Percentiles rank a stretch among this genome's conserved stretches.
These are phyloP conservation scores for Hyphantria cunea DNA, from an alignment of 1,140 invertebrate genomes.

Conservation along the genomic window DNA sequence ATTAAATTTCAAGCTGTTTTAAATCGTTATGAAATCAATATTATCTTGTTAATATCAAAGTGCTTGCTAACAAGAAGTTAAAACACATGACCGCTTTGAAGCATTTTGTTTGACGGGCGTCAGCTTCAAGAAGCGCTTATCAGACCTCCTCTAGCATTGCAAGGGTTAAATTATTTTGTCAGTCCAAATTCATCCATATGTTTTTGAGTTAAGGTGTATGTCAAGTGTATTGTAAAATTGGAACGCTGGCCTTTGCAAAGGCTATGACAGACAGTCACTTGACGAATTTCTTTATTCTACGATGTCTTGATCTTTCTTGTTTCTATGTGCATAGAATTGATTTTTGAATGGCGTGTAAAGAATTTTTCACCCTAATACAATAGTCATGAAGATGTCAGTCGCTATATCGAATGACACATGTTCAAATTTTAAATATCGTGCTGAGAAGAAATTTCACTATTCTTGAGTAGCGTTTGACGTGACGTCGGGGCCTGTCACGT, in stretches of 20 bases:
- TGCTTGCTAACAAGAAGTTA: constrained; percentile 71
- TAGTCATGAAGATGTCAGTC: constrained; percentile 68
- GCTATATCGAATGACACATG: constrained; percentile 69
- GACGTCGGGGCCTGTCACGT: constrained; percentile 10
- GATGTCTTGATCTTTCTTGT: no score
- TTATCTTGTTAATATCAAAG: constrained; percentile 65
- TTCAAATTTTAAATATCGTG: constrained; percentile 70
- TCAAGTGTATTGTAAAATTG: no score
- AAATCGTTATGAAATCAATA: constrained; percentile 27
- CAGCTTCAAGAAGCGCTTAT: constrained; percentile 53
- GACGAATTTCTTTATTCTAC: no score
- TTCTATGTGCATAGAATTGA: background rate
- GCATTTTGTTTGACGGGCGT: constrained; percentile 70
- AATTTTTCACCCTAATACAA: constrained; percentile 22
- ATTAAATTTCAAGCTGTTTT: no score
- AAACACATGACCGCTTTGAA: constrained; percentile 69
- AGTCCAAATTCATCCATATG: constrained; percentile 36
- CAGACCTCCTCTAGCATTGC: constrained; percentile 47
- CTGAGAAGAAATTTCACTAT: constrained; percentile 63
- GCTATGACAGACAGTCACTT: no score
- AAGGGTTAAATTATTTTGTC: constrained; percentile 37
- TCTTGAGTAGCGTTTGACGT: constrained; percentile 22
- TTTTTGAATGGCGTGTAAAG: constrained; percentile 13
- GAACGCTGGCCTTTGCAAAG: no score
- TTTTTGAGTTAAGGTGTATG: constrained; percentile 14